These are phyloP conservation scores for Branchinecta lindahli DNA, from an alignment of 1,140 invertebrate genomes.

Conservation along the genomic window DNA sequence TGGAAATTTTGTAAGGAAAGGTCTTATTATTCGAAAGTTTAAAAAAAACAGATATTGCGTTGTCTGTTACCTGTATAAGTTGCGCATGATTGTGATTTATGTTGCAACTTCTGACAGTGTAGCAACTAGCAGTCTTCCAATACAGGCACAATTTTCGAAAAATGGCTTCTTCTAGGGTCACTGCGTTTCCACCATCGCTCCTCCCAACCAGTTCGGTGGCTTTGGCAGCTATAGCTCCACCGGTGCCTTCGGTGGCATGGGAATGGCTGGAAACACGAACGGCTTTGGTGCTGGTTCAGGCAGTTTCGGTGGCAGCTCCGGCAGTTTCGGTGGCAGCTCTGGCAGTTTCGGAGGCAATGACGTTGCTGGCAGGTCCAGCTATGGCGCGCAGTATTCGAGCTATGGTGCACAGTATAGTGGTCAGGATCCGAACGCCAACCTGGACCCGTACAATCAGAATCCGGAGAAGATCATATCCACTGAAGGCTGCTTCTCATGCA, in stretches of 20 bases:
- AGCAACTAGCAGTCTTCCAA: no score
- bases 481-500: conserved; percentile 79
- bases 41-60: no score
- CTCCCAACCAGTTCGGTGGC: conserved; percentile 26
- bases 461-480: conserved; percentile 60
- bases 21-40: no score
- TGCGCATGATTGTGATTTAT: no score
- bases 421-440: conserved; percentile 35
- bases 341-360: conserved; percentile 39
- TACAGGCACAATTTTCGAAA: background rate
- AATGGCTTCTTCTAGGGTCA: conserved; percentile 43
- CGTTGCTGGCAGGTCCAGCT: conserved; percentile 49
- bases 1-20: no score
- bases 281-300: no score
- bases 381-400: conserved; percentile 22
- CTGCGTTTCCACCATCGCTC: conserved; percentile 58
- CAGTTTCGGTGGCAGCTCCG: no score
- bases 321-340: conserved; percentile 26
- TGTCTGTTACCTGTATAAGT: no score
- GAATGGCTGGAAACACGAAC: no score
- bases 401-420: conserved; percentile 11
- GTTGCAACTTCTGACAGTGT: no score
- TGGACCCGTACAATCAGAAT: conserved; percentile 35
- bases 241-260: no score
- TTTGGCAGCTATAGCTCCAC: background rate